Conservation (phyloP, 2,888 invertebrate genomes). For the Lasioglossum vierecki region DNA sequence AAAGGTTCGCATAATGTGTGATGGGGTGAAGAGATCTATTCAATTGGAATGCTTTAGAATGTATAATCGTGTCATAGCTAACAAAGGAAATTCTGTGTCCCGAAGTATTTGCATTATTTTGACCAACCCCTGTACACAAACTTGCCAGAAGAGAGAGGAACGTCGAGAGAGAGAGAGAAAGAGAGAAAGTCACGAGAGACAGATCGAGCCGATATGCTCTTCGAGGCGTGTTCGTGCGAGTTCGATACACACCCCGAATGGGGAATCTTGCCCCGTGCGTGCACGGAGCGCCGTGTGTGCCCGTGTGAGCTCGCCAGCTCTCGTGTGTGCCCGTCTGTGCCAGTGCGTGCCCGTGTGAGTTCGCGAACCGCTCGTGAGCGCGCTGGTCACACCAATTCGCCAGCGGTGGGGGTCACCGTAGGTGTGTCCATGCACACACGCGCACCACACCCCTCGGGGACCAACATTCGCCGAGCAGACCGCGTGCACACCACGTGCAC, state of each 20-base stretch:
- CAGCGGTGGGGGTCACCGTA: background rate
- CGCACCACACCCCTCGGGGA: background rate
- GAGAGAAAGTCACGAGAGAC: background rate
- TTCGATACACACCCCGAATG: conserved; percentile 14
- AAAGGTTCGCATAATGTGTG: too few relatives aligned
- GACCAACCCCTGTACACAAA: background rate
- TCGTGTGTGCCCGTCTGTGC: too few relatives aligned
- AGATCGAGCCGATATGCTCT: background rate
- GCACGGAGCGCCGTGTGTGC: background rate
- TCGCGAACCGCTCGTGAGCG: background rate
- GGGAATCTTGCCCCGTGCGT: conserved; percentile 8
- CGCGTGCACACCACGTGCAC: conserved; percentile 21
- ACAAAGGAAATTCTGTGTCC: background rate
- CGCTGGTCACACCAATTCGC: background rate
- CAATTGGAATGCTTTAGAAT: too few relatives aligned
- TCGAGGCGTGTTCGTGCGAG: background rate
- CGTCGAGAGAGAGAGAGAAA: background rate
- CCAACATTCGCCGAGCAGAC: background rate
- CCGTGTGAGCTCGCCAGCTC: background rate
- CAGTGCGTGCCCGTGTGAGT: too few relatives aligned
- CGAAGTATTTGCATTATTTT: background rate
- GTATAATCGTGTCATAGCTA: background rate
- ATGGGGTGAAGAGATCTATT: too few relatives aligned
- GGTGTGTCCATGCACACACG: background rate
- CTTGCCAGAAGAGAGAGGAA: background rate